phyloP scores from a whole-genome alignment of 2,888 invertebrate genomes.

The Lumbricus terrestris region DNA sequence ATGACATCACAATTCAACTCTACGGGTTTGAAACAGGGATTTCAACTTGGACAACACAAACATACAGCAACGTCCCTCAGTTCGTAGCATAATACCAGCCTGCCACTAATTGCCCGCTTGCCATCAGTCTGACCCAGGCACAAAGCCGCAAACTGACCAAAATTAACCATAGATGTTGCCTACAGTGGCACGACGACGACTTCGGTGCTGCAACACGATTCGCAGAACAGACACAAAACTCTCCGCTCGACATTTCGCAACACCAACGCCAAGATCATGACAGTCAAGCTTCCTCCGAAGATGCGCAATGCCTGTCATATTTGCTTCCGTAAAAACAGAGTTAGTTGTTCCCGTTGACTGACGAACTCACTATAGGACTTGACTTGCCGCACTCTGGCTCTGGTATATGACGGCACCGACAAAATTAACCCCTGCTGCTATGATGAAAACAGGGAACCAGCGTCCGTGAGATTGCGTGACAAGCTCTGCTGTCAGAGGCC shows the following conservation, averaged over 20 bases:
- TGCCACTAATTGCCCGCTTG: not conserved
- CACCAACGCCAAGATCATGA: not conserved
- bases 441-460: conserved; percentile 74
- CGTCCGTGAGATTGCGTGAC: conserved; percentile 71
- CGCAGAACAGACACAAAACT: not conserved
- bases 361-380: conserved; percentile 29
- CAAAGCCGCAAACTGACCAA: not conserved
- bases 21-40: not conserved
- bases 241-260: not conserved
- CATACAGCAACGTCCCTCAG: not conserved
- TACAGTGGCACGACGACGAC: not conserved
- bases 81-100: not conserved
- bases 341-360: not conserved
- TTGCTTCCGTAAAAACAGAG: not conserved
- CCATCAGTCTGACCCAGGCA: not conserved
- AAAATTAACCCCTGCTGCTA: conserved; percentile 72
- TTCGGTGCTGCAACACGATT: not conserved
- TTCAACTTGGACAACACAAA: not conserved
- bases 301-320: not conserved
- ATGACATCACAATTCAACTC: not conserved
- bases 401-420: conserved; percentile 73
- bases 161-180: not conserved
- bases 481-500: conserved; percentile 74
- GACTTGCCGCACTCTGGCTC: conserved; percentile 69
- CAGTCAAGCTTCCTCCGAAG: not conserved